A percentile compares a stretch with the other conserved stretches of the same genome.
These are phyloP conservation scores for Podargus strigoides DNA, from an alignment of 2,797 vertebrate genomes.

Conservation along the genomic window DNA sequence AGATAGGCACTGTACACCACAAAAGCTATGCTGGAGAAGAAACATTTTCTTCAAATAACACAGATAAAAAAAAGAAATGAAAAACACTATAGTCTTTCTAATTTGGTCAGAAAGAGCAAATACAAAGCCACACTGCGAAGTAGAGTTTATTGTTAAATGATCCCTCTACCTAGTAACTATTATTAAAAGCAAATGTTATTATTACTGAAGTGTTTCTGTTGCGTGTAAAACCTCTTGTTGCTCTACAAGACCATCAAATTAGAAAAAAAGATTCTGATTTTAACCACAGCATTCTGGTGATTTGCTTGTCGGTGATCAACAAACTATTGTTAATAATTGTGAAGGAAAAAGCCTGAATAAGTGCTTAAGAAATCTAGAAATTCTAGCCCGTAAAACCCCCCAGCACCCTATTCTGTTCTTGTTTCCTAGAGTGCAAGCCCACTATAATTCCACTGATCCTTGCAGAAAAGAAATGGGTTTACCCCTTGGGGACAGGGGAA, in stretches of 20 bases:
- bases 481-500: not conserved
- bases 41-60: not conserved
- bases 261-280: not conserved
- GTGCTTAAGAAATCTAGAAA: not conserved
- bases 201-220: not conserved
- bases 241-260: not conserved
- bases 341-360: not conserved
- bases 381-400: not conserved
- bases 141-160: not conserved
- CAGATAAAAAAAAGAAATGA: not conserved
- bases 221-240: not conserved
- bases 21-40: not conserved
- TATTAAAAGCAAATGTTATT: not conserved
- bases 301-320: not conserved
- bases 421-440: not conserved
- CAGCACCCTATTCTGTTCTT: not conserved
- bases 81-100: not conserved
- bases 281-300: not conserved
- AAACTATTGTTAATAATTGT: not conserved
- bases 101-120: not conserved
- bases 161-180: not conserved
- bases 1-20: not conserved
- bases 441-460: not conserved
- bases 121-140: not conserved
- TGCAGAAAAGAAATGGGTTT: not conserved